Conservation (phyloP, 2,113 vertebrate genomes). For the Anoura caudifer region DNA sequence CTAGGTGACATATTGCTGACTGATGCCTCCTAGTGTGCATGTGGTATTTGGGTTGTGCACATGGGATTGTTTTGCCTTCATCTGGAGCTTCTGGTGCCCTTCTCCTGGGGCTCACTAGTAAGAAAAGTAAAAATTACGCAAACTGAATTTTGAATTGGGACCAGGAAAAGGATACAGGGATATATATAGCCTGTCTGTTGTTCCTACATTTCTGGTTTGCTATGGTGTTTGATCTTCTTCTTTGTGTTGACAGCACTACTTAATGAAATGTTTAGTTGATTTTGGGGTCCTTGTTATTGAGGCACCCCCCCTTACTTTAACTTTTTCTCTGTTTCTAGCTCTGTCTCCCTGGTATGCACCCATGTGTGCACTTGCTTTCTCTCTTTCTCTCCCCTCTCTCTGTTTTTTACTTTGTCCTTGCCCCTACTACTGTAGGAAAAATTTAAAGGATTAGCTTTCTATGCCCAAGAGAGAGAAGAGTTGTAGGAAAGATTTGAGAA, state of each 20-base stretch:
- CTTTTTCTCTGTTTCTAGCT: background rate
- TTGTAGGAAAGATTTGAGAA: constrained; percentile 15
- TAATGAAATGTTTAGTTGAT: background rate
- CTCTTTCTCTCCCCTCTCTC: no score
- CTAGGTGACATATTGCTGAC: background rate
- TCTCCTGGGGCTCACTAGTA: background rate
- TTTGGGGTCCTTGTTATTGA: background rate
- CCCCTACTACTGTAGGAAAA: background rate
- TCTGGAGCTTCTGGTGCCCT: background rate
- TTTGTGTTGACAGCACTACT: background rate
- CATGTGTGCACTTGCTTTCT: no score
- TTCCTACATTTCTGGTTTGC: background rate
- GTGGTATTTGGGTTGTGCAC: background rate
- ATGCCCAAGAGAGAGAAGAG: background rate
- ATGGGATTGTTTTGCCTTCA: background rate
- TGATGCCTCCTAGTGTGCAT: background rate
- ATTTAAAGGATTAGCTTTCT: constrained; percentile 2
- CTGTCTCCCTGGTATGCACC: no score
- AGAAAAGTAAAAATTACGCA: constrained; percentile 18
- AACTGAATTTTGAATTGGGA: constrained; percentile 1
- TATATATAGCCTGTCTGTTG: background rate
- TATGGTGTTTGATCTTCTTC: background rate
- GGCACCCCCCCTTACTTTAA: background rate
- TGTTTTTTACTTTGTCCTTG: background rate
- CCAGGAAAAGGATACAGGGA: background rate